Evolutionary conservation across 2,888 invertebrate species (phyloP), one percentile per base, ranked within the genome.

Genomic region (Platycnemis pennipes): DNA sequence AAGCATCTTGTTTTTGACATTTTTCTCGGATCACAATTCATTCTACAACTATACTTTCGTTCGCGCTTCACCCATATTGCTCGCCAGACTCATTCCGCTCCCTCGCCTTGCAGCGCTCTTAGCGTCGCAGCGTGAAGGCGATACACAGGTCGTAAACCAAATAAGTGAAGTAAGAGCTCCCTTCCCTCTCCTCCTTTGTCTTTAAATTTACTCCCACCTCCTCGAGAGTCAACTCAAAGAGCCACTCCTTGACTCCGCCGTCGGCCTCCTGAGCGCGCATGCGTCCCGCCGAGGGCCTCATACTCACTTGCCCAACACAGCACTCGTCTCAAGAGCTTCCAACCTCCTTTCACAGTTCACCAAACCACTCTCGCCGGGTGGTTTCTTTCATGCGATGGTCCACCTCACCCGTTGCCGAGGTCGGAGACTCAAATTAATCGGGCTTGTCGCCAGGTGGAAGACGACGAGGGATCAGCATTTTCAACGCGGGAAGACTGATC

Each of bases 221-320:
- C 37, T 77, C 77, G 26, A 22, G 63, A 63, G 63, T 7, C 63
- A 26, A 77, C 31, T 77, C 37, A 16, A 49, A 77, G 37, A 16
- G 77, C n/a, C 77, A 77, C 77, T 77, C 77, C 69, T 13, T 7
- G 37, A 77, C 22, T 77, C 31, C 37, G 16, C 31, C 37, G 19
- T 11, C 37, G 26, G 63, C 26, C 77, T n/a, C 7, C 77, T n/a
- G 11, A 77, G 37, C 77, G 77, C 77, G 31, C 77, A 77, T 37
- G 77, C 77, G 77, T 77, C 37, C 31, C 77, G 37, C 37, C 26
- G 13, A 37, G 37, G 31, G 77, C 31, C 31, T 26, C 44, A 26
- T 46, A 42, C 26, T 87, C 44, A 87, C 87, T 87, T 87, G 44
- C 87, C 87, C 87, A 87, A 87, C 87, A 45, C 87, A 45, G 22